phyloP scores from a whole-genome alignment of 2,888 invertebrate genomes.

The Cephus pulcher region DNA sequence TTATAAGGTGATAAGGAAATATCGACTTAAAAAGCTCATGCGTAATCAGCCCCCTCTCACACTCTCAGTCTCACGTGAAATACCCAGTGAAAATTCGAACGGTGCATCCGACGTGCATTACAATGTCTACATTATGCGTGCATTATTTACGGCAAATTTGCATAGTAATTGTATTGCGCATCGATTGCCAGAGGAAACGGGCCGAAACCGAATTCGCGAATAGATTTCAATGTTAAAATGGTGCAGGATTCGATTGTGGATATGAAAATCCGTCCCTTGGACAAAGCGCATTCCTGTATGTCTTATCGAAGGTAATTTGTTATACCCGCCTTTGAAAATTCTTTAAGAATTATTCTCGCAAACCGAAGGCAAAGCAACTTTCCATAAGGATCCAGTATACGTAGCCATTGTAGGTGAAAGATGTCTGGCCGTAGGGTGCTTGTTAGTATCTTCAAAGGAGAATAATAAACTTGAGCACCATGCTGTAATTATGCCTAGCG shows the following conservation, averaged over 20 bases:
- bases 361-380: not conserved
- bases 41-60: not conserved
- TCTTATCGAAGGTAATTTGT: not conserved
- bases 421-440: slow-evolving; percentile 29
- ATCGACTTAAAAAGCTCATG: not conserved
- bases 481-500: slow-evolving; percentile 48
- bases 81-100: not conserved
- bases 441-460: slow-evolving; percentile 49
- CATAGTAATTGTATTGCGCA: not conserved
- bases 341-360: not conserved
- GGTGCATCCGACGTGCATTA: not conserved
- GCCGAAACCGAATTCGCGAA: not conserved
- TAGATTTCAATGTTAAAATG: not conserved
- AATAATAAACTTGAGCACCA: slow-evolving; percentile 47
- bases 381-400: not conserved
- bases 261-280: not conserved
- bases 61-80: not conserved
- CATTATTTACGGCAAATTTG: not conserved
- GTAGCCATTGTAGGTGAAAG: not conserved
- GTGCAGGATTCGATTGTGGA: not conserved
- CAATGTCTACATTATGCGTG: not conserved
- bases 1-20: not conserved
- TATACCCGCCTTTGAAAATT: not conserved
- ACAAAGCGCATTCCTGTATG: too few relatives aligned
- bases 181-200: not conserved